These are phyloP conservation scores for Lynx canadensis DNA, from an alignment of 2,113 vertebrate genomes.

Conservation along the genomic window DNA sequence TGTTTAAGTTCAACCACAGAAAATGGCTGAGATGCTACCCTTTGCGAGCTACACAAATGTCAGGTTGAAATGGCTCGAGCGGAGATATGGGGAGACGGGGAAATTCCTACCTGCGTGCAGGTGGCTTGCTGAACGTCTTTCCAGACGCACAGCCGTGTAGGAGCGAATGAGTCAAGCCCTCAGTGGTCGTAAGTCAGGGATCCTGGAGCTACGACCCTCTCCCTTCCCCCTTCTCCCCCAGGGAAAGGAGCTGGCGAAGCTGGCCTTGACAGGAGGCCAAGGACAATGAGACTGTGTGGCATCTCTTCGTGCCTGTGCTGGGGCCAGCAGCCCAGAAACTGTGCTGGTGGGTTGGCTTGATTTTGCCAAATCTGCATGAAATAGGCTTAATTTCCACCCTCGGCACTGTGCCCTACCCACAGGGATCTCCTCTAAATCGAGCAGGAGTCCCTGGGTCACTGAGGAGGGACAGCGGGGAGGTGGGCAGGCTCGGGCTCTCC, in stretches of 20 bases:
- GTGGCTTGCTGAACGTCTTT: not conserved
- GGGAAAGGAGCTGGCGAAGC: not conserved
- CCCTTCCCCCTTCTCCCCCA: no score
- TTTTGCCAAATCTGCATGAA: not conserved
- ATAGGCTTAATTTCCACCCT: not conserved
- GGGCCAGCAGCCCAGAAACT: not conserved
- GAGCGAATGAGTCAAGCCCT: not conserved
- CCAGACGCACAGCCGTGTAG: not conserved
- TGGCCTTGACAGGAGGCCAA: not conserved
- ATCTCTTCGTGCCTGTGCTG: not conserved
- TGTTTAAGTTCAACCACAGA: not conserved
- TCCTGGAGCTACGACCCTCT: not conserved
- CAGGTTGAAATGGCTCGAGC: not conserved
- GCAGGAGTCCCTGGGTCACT: not conserved
- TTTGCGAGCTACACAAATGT: not conserved
- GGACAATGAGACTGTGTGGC: not conserved
- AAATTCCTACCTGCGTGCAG: rapidly evolving
- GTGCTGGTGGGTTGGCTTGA: not conserved
- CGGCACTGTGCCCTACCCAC: not conserved
- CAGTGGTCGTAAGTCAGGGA: not conserved
- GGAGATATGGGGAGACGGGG: not conserved
- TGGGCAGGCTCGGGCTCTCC: not conserved
- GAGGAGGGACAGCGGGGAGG: not conserved
- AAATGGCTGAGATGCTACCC: not conserved
- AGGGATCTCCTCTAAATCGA: not conserved